Evolutionary conservation across 2,797 vertebrate genomes (phyloP).

Genomic region (Sardinella longiceps): DNA sequence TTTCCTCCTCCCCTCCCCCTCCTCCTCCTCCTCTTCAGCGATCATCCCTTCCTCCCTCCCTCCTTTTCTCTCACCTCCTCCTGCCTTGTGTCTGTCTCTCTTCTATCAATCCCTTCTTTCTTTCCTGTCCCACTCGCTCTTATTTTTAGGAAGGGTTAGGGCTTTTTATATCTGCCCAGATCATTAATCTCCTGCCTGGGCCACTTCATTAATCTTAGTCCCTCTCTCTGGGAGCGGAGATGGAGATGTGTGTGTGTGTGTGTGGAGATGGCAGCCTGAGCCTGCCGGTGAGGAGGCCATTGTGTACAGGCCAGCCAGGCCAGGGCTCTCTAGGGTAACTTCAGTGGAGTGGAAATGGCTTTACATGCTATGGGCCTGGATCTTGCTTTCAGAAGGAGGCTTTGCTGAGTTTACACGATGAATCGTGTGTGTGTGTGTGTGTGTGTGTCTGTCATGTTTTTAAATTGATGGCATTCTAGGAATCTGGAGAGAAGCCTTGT

Average conservation of each 20-base stretch:
- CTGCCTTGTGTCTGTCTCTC: background rate
- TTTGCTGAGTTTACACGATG: background rate
- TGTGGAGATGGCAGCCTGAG: too few relatives aligned
- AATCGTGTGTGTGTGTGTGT: background rate
- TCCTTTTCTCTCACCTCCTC: background rate
- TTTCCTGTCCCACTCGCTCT: background rate
- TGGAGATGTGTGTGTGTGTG: too few relatives aligned
- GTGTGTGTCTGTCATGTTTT: background rate
- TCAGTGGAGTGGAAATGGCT: background rate
- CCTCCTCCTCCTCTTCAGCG: background rate
- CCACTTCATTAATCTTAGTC: constrained; percentile 6
- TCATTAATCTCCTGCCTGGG: constrained; percentile 1
- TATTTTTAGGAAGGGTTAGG: too few relatives aligned
- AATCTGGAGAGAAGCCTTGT: background rate
- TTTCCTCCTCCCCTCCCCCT: background rate
- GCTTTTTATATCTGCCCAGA: constrained; percentile 2
- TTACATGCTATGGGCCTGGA: background rate
- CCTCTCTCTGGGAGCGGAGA: background rate
- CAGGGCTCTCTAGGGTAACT: background rate
- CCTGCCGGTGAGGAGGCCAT: background rate
- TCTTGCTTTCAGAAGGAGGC: background rate
- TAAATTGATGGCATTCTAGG: background rate
- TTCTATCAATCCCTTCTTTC: background rate
- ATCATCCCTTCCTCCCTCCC: background rate
- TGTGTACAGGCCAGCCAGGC: background rate